Percentiles rank a stretch among this genome's conserved stretches.
Evolutionary conservation across 2,797 vertebrate species (phyloP).

Genomic region (Moxostoma hubbsi): DNA sequence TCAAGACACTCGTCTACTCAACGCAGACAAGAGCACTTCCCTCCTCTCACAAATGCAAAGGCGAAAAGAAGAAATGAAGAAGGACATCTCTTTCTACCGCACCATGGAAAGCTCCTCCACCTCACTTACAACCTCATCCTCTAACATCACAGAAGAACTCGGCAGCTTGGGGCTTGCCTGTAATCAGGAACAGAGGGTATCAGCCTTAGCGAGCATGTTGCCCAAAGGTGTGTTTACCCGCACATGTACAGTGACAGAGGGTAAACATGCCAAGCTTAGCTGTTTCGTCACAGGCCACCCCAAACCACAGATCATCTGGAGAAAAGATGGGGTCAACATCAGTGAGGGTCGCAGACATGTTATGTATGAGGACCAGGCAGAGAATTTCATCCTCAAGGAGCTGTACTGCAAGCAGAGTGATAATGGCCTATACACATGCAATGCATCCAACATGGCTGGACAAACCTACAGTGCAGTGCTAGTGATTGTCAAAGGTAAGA

Average conservation of each 20-base stretch:
- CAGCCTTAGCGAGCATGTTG: slow-evolving; percentile 75
- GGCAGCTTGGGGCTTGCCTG: slow-evolving; percentile 65
- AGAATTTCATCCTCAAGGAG: slow-evolving; percentile 98
- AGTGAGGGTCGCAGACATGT: slow-evolving; percentile 88
- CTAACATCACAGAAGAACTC: slow-evolving; percentile 67
- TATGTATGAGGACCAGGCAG: slow-evolving; percentile 95
- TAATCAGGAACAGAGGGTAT: slow-evolving; percentile 77
- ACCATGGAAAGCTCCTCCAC: slow-evolving; percentile 68
- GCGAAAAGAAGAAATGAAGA: slow-evolving; percentile 91
- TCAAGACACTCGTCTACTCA: slow-evolving; percentile 69
- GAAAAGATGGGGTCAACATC: slow-evolving; percentile 91
- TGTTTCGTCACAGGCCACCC: slow-evolving; percentile 97
- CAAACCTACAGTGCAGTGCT: slow-evolving; percentile 97
- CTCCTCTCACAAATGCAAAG: slow-evolving; percentile 92
- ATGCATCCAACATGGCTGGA: slow-evolving; percentile 95
- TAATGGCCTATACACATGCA: slow-evolving; percentile 96
- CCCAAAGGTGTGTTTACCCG: slow-evolving; percentile 85
- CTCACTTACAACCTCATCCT: slow-evolving; percentile 61
- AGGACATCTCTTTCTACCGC: slow-evolving; percentile 77
- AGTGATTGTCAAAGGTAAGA: slow-evolving; percentile 93
- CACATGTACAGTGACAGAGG: slow-evolving; percentile 92
- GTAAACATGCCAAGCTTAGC: slow-evolving; percentile 97
- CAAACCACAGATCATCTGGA: slow-evolving; percentile 95
- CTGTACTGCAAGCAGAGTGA: slow-evolving; percentile 95
- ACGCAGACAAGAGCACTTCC: slow-evolving; percentile 79